These are phyloP conservation scores for Dascyllus trimaculatus DNA, from an alignment of 2,113 vertebrate species.

Conservation along the genomic window DNA sequence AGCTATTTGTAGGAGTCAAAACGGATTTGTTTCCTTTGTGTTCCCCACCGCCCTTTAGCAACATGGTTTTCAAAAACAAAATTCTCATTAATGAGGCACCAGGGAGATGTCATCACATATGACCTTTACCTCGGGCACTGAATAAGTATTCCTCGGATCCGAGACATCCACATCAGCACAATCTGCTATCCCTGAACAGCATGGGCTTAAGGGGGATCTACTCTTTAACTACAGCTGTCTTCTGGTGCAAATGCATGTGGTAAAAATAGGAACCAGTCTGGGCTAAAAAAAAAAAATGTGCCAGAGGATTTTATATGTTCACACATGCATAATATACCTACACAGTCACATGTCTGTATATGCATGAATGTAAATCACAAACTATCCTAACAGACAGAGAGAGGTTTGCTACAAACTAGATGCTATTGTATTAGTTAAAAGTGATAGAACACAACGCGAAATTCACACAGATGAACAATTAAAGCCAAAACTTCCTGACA, in stretches of 20 bases:
- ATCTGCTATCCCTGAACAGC: slow-evolving; percentile 40
- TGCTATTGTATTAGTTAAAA: not conserved
- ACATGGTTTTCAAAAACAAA: slow-evolving; percentile 45
- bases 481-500: slow-evolving; percentile 22
- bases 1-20: slow-evolving; percentile 18
- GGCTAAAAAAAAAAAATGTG: not conserved
- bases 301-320: slow-evolving; percentile 3
- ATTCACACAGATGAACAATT: not conserved
- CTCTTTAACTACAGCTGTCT: slow-evolving; percentile 41
- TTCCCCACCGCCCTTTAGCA: not conserved
- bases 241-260: slow-evolving; percentile 14
- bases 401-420: not conserved
- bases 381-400: rapidly evolving
- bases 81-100: slow-evolving; percentile 52
- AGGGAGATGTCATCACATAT: slow-evolving; percentile 23
- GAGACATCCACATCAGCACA: slow-evolving; percentile 51
- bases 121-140: slow-evolving; percentile 58
- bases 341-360: not conserved
- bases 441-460: not conserved
- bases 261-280: slow-evolving; percentile 39
- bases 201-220: slow-evolving; percentile 36
- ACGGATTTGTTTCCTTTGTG: slow-evolving; percentile 18
- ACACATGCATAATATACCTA: not conserved
- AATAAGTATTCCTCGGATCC: slow-evolving; percentile 26
- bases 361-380: not conserved